phyloP scores from a whole-genome alignment of 2,113 vertebrate species.

The Ciconia boyciana region DNA sequence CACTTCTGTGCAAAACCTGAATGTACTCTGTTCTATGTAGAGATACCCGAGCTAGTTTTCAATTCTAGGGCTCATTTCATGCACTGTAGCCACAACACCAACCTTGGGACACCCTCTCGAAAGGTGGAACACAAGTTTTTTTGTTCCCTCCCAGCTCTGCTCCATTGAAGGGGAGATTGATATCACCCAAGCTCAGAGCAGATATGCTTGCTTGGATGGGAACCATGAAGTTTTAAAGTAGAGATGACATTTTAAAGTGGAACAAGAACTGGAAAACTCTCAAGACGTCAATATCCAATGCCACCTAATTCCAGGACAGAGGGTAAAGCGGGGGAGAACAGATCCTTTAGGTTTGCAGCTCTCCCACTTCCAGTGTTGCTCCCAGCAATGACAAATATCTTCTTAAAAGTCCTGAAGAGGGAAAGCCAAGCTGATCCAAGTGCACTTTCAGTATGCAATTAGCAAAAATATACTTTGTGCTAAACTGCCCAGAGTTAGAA shows the following conservation, averaged over 20 bases:
- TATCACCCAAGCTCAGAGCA: not conserved
- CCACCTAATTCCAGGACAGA: not conserved
- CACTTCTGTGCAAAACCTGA: not conserved
- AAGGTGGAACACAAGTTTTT: not conserved
- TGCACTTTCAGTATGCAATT: constrained; percentile 42
- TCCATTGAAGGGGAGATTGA: not conserved
- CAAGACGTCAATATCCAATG: not conserved
- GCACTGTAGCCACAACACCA: not conserved
- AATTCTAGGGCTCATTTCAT: not conserved
- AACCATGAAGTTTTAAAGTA: not conserved
- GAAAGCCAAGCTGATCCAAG: not conserved
- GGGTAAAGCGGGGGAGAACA: not conserved
- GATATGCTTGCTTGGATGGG: not conserved
- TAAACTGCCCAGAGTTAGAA: constrained; percentile 63
- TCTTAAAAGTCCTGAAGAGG: not conserved
- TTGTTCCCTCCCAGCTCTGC: not conserved
- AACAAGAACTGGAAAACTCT: not conserved
- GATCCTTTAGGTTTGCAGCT: not conserved
- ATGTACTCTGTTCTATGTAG: not conserved
- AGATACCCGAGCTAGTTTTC: not conserved
- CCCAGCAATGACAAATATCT: not conserved
- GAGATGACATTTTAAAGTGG: not conserved
- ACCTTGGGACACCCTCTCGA: not conserved
- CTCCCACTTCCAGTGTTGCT: not conserved
- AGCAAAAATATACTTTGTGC: constrained; percentile 50